Evolutionary conservation across 2,797 vertebrate genomes (phyloP).

Genomic region (Helarctos malayanus): DNA sequence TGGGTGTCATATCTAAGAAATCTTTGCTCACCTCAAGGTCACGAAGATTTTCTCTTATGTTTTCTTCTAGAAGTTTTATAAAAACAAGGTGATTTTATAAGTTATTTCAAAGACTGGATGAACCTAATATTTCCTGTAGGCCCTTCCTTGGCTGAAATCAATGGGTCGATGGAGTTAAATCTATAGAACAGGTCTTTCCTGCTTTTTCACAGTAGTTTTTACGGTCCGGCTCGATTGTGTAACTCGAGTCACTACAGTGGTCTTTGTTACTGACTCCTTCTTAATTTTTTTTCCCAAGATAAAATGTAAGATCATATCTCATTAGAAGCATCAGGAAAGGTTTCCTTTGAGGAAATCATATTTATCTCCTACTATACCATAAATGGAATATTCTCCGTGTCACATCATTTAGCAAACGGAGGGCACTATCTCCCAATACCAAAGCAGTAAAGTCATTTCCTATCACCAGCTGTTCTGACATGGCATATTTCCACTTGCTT

Average conservation of each 20-base stretch:
- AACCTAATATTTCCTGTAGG: background rate
- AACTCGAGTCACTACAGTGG: background rate
- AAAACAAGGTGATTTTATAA: conserved; percentile 1
- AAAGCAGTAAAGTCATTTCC: conserved; percentile 42
- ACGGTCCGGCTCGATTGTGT: background rate
- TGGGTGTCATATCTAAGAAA: background rate
- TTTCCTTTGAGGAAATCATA: background rate
- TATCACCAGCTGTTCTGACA: background rate
- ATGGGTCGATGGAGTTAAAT: background rate
- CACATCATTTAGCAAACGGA: conserved; percentile 27
- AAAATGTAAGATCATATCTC: background rate
- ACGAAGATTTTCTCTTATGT: background rate
- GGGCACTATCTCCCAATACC: background rate
- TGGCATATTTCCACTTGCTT: background rate
- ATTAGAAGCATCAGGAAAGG: conserved; percentile 16
- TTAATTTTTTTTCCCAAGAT: background rate
- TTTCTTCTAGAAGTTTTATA: conserved; percentile 45
- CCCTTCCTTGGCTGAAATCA: background rate
- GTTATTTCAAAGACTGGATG: background rate
- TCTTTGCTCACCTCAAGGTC: conserved; percentile 12
- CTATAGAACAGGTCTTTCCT: background rate
- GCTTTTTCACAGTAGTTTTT: background rate
- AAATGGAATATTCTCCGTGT: background rate
- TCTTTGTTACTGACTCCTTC: background rate
- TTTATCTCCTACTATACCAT: conserved; percentile 19